Conservation (phyloP, 2,113 vertebrate species). For the Sinocyclocheilus rhinocerous region DNA sequence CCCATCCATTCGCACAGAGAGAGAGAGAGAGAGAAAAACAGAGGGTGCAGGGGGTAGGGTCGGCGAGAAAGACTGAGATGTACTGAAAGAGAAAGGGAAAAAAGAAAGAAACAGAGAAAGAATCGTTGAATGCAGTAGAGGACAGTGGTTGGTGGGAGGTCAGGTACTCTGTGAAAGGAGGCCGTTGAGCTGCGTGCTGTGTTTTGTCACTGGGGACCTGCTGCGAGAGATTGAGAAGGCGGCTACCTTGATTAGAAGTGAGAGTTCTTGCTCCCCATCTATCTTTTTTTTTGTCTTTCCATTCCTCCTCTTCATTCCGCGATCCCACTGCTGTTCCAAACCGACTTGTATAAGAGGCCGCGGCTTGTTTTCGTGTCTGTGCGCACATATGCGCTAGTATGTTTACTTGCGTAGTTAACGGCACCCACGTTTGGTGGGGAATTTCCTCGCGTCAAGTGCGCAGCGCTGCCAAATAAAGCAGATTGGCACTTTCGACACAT, state of each 20-base stretch:
- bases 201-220: conserved; percentile 19
- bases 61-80: not conserved
- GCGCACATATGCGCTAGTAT: not conserved
- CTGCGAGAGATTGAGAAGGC: conserved; percentile 60
- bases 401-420: conserved; percentile 51
- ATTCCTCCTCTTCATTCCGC: conserved; percentile 16
- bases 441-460: conserved; percentile 33
- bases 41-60: conserved; percentile 5
- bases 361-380: not conserved
- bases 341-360: conserved; percentile 30
- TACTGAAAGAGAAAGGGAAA: conserved; percentile 15
- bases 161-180: conserved; percentile 33
- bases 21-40: conserved; percentile 58
- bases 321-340: conserved; percentile 30
- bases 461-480: conserved; percentile 48
- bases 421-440: conserved; percentile 47
- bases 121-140: conserved; percentile 58
- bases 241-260: conserved; percentile 71
- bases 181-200: not conserved
- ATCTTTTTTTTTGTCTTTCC: conserved; percentile 8
- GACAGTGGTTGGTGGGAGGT: conserved; percentile 58
- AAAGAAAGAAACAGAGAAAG: conserved; percentile 16
- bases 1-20: conserved; percentile 67
- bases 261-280: conserved; percentile 43
- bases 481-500: conserved; percentile 51